Evolutionary conservation across 2,888 invertebrate species (phyloP).

Genomic region (Oxyteleia sp.): DNA sequence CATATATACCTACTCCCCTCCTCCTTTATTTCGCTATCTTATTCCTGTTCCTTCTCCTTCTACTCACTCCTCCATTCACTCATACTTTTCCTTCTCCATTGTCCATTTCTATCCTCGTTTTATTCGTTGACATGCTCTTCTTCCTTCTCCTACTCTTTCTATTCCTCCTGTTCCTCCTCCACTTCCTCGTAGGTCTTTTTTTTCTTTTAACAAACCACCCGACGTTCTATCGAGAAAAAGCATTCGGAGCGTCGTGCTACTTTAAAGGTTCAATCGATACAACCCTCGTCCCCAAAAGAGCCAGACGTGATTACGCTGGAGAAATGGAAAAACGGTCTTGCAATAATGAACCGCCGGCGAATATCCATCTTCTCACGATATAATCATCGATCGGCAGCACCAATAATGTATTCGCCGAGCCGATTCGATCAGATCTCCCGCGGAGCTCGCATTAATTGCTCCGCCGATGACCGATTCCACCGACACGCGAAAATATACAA

Average conservation of each 20-base stretch:
- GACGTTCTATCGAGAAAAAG: constrained; percentile 34
- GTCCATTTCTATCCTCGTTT: too few species aligned
- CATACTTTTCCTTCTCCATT: too few species aligned
- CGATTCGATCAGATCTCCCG: background rate
- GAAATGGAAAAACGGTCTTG: constrained; percentile 68
- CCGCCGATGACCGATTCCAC: constrained; percentile 48
- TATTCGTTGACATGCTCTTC: too few species aligned
- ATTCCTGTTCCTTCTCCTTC: too few species aligned
- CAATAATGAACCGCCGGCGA: constrained; percentile 70
- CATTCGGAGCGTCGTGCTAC: constrained; percentile 42
- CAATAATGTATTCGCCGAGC: constrained; percentile 49
- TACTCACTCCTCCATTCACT: too few species aligned
- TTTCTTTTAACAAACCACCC: too few species aligned
- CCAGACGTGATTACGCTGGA: constrained; percentile 67
- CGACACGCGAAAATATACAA: too few species aligned
- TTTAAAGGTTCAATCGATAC: constrained; percentile 69
- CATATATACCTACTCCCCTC: too few species aligned
- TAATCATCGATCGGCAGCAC: constrained; percentile 68
- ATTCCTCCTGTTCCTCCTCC: too few species aligned
- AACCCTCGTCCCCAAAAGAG: constrained; percentile 59
- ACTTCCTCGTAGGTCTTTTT: too few species aligned
- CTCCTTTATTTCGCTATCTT: too few species aligned
- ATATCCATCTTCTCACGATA: constrained; percentile 70
- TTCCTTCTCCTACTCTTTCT: too few species aligned
- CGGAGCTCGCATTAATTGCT: constrained; percentile 52